Evolutionary conservation across 2,797 vertebrate species (phyloP), one percentile per base, ranked within the genome.

Genomic region (Coregonus sp.): DNA sequence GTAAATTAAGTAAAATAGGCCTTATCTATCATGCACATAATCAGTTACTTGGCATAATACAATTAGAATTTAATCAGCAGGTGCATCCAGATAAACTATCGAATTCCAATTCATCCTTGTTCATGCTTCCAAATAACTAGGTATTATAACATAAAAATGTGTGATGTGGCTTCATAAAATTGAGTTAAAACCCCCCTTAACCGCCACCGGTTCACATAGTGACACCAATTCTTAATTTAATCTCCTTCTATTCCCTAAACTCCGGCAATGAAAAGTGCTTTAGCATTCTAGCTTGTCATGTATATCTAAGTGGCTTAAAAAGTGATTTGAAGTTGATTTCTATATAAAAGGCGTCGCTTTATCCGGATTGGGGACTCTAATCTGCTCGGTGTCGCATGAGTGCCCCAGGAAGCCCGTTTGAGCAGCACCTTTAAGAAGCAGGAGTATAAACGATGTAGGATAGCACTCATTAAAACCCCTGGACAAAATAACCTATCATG

Each of bases 301-400:
- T 95, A 95, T 94, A 93, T 95, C 93, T 95, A 95, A 95, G 94
- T 95, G 94, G 94, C 94, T 95, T 95, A 95, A 94, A 95, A 96
- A 95, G 94, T 95, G 95, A 95, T 95, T 95, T 95, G 94, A 95
- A 96, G 95, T 96, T 94, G 95, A 96, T 96, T 96, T 96, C 95
- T 96, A 93, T 95, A 95, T 95, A 96, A 96, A 95, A 95, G 94
- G 93, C 91, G 87, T 85, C 93, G 89, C 93, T 95, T 95, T 95
- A 96, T 96, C 95, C 93, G 94, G 95, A 96, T 96, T 96, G 94
- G 79, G 56, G 87, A 85, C 86, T 92, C 91, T 95, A 96, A 96
- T 96, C 95, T 95, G 92, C 94, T 95, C 92, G 88, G 94, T 93
- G 94, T 94, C 93, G 95, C 95, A 94, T 96, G 95, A 95, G 93